phyloP scores from a whole-genome alignment of 2,797 vertebrate species.

The Anguilla anguilla region DNA sequence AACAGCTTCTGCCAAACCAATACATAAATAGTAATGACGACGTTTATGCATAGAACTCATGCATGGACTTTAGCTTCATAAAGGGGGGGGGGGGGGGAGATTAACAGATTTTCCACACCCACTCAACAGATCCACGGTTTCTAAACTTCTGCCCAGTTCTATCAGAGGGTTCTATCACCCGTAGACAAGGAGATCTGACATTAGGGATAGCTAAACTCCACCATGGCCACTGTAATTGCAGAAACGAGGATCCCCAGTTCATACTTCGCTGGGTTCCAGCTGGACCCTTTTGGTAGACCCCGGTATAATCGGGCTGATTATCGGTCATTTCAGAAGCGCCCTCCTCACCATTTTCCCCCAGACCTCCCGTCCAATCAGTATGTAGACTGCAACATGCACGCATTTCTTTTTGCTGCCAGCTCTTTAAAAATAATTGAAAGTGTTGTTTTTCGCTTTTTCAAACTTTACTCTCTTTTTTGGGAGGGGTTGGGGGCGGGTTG shows the following conservation, averaged over 20 bases:
- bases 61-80: not conserved
- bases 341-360: not conserved
- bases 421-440: slow-evolving; percentile 44
- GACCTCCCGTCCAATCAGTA: not conserved
- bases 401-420: slow-evolving; percentile 16
- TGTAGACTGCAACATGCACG: not conserved
- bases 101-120: not conserved
- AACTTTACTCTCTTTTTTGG: slow-evolving; percentile 34
- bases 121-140: too few relatives aligned
- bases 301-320: not conserved
- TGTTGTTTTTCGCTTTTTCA: slow-evolving; percentile 32
- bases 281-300: not conserved
- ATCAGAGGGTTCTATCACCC: too few relatives aligned
- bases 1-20: not conserved
- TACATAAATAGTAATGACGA: not conserved
- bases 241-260: not conserved
- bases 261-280: not conserved
- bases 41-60: not conserved
- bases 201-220: not conserved
- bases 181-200: not conserved
- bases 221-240: not conserved
- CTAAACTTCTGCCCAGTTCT: too few relatives aligned
- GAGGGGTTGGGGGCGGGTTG: not conserved
- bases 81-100: not conserved
- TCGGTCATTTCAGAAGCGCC: not conserved